Conservation (phyloP, 2,888 invertebrate genomes). For the Sepiola atlantica region DNA sequence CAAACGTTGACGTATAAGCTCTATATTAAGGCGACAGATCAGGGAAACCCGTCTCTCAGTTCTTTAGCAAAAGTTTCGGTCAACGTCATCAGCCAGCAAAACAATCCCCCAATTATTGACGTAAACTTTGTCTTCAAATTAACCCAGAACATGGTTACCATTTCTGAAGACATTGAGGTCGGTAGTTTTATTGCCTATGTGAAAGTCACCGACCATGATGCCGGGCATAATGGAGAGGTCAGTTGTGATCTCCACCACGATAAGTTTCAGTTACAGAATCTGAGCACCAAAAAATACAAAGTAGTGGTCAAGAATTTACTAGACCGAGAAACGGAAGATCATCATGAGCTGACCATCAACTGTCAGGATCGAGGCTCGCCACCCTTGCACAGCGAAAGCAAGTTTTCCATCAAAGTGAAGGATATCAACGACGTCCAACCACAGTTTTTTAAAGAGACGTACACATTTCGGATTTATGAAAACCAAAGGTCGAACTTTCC, state of each 20-base stretch:
- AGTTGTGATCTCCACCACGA: not conserved
- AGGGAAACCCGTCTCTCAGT: not conserved
- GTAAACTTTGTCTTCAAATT: slow-evolving; percentile 6
- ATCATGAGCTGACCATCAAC: not conserved
- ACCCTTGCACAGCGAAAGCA: not conserved
- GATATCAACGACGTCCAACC: slow-evolving; percentile 32
- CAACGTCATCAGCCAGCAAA: not conserved
- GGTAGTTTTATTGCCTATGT: slow-evolving; percentile 4
- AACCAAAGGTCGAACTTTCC: not conserved
- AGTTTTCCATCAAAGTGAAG: not conserved
- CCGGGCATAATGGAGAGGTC: not conserved
- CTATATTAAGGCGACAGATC: not conserved
- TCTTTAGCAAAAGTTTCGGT: not conserved
- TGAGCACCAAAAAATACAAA: not conserved
- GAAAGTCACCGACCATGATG: not conserved
- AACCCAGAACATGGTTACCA: not conserved
- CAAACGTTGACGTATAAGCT: not conserved
- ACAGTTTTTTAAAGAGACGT: not conserved
- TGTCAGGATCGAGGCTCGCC: not conserved
- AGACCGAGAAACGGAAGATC: not conserved
- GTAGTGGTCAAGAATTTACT: slow-evolving; percentile 9
- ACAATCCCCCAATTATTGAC: not conserved
- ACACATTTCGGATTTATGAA: not conserved
- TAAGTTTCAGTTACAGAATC: not conserved
- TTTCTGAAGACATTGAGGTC: not conserved